A percentile compares a stretch with the other conserved stretches of the same genome.
phyloP scores from a whole-genome alignment of 1,140 invertebrate genomes.

The Drosophila malerkotliana region DNA sequence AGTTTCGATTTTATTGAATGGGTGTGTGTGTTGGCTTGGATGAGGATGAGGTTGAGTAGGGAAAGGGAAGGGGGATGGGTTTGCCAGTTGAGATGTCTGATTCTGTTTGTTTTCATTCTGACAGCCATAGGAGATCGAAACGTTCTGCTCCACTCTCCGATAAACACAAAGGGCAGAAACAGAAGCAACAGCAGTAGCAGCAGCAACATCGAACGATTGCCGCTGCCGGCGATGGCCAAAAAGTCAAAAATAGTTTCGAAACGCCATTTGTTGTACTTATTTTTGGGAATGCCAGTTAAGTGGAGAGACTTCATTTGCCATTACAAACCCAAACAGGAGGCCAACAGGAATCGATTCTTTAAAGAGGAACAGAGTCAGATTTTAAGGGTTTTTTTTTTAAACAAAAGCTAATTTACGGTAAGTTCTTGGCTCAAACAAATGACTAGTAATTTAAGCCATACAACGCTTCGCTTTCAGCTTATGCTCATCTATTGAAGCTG shows the following conservation, averaged over 20 bases:
- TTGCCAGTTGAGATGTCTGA: conserved; percentile 63
- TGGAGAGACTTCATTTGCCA: conserved; percentile 40
- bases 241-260: conserved; percentile 80
- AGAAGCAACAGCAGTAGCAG: conserved; percentile 27
- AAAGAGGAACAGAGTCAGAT: not conserved
- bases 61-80: not conserved
- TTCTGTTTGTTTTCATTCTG: conserved; percentile 78
- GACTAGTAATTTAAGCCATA: conserved; percentile 42
- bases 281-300: conserved; percentile 51
- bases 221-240: conserved; percentile 53
- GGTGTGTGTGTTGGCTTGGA: conserved; percentile 31
- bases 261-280: conserved; percentile 73
- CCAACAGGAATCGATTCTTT: not conserved
- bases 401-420: not conserved
- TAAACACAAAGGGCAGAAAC: conserved; percentile 50
- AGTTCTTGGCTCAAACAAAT: conserved; percentile 36
- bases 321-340: conserved; percentile 22
- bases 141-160: conserved; percentile 21
- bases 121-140: conserved; percentile 63
- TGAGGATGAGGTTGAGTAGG: not conserved
- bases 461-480: conserved; percentile 30
- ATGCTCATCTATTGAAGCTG: conserved; percentile 53
- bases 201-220: conserved; percentile 27
- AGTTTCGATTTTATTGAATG: conserved; percentile 82
- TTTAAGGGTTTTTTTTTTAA: too few relatives aligned